phyloP scores from a whole-genome alignment of 23 tunicate species.

The Halocynthia roretzi region DNA sequence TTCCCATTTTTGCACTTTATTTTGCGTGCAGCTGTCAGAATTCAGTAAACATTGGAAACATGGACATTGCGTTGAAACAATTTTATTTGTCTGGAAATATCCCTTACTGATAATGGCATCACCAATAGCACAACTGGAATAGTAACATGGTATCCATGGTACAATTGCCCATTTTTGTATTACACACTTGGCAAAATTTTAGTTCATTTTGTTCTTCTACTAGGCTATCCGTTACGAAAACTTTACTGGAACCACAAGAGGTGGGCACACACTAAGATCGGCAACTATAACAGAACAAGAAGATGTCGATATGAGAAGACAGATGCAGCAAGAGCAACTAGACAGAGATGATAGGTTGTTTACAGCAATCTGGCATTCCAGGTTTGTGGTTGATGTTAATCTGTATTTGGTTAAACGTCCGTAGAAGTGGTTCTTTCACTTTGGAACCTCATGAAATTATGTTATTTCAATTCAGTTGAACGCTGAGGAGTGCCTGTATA shows the following conservation, averaged over 20 bases:
- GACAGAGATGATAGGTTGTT: constrained; percentile 76
- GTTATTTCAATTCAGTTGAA: too few relatives aligned
- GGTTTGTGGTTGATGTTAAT: constrained; percentile 28
- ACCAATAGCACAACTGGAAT: not conserved
- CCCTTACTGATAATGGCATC: too few relatives aligned
- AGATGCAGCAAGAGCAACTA: constrained; percentile 82
- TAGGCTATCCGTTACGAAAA: constrained; percentile 86
- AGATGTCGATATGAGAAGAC: constrained; percentile 79
- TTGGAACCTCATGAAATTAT: too few relatives aligned
- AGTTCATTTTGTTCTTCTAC: not conserved
- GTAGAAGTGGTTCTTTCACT: too few relatives aligned
- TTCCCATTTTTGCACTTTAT: too few relatives aligned
- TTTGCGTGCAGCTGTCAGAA: too few relatives aligned
- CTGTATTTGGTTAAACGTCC: not conserved
- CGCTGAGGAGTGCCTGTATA: too few relatives aligned
- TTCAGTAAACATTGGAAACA: too few relatives aligned
- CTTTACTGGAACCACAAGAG: constrained; percentile 81
- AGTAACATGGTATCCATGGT: not conserved
- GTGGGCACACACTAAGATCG: constrained; percentile 82
- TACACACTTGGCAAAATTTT: too few relatives aligned
- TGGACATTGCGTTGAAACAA: too few relatives aligned
- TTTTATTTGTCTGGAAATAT: too few relatives aligned
- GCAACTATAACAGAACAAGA: constrained; percentile 80
- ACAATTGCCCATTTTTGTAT: too few relatives aligned
- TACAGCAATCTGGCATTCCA: constrained; percentile 93